Conservation (phyloP, 2,113 vertebrate genomes). For the Saguinus imperator region DNA sequence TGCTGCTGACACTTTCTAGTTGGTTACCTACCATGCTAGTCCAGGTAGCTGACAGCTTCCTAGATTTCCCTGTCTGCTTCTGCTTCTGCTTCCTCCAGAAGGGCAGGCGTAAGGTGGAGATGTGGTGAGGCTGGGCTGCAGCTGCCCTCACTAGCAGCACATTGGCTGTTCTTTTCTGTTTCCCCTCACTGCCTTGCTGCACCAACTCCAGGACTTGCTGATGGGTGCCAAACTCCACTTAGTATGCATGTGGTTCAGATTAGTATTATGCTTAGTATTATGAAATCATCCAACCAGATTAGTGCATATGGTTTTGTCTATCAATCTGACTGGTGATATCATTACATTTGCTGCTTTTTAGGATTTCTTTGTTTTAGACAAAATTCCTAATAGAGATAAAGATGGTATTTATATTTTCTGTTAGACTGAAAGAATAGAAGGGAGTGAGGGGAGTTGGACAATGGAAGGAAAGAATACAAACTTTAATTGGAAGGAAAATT, state of each 20-base stretch:
- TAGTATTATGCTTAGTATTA: not conserved
- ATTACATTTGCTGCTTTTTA: constrained; percentile 32
- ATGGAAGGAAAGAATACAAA: not conserved
- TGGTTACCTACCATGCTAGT: not conserved
- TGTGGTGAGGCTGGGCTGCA: not conserved
- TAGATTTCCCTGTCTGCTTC: not conserved
- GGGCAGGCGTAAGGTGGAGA: not conserved
- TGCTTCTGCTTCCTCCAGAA: not conserved
- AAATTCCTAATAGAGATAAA: constrained; percentile 24
- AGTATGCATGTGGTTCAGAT: constrained; percentile 28
- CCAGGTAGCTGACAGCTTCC: not conserved
- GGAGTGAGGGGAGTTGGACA: not conserved
- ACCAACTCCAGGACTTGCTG: not conserved
- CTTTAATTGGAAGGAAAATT: constrained; percentile 38
- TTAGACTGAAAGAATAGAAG: constrained; percentile 23
- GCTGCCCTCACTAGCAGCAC: not conserved
- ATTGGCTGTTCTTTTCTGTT: not conserved
- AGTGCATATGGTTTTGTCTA: not conserved
- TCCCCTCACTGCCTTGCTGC: not conserved
- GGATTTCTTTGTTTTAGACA: constrained; percentile 33
- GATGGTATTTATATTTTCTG: constrained; percentile 18
- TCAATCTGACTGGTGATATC: not conserved
- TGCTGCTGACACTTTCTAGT: not conserved
- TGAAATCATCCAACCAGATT: constrained; percentile 1
- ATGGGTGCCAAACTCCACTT: not conserved